These are phyloP conservation scores for Ispidina lecontei DNA, from an alignment of 2,797 vertebrate genomes.

Conservation along the genomic window DNA sequence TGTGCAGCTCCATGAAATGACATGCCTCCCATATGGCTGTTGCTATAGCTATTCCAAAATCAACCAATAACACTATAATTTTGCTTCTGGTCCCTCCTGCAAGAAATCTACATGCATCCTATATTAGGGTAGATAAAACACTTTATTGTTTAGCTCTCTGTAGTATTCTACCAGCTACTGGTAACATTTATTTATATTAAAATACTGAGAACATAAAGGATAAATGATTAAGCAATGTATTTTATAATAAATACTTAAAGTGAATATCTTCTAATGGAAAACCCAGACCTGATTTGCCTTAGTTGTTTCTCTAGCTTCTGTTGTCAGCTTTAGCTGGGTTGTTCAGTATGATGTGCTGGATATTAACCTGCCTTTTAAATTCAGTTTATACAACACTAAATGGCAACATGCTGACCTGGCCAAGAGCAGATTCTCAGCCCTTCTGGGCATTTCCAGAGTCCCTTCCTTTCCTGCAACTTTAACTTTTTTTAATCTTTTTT, in stretches of 20 bases:
- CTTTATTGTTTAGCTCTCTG: not conserved
- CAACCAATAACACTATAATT: constrained; percentile 32
- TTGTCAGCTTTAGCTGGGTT: not conserved
- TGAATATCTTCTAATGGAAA: not conserved
- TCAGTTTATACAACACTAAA: not conserved
- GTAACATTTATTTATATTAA: not conserved
- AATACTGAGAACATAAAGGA: not conserved
- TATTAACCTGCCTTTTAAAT: not conserved
- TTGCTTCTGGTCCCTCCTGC: not conserved
- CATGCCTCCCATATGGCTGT: constrained; percentile 46
- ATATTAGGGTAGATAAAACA: not conserved
- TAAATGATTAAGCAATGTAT: not conserved
- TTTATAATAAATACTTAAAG: not conserved
- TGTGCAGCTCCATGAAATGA: constrained; percentile 33
- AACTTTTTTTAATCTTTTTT: not conserved
- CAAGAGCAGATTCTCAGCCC: not conserved
- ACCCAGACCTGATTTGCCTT: not conserved
- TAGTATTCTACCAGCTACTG: not conserved
- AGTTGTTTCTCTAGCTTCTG: not conserved
- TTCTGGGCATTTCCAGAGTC: not conserved
- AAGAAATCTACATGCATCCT: not conserved
- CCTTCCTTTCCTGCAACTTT: not conserved
- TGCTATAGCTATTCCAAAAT: constrained; percentile 53
- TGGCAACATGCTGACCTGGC: not conserved
- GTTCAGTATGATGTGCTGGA: not conserved